Evolutionary conservation across 2,888 invertebrate species (phyloP), one percentile per base, ranked within the genome.

Genomic region (Dicyrtoma fusca): DNA sequence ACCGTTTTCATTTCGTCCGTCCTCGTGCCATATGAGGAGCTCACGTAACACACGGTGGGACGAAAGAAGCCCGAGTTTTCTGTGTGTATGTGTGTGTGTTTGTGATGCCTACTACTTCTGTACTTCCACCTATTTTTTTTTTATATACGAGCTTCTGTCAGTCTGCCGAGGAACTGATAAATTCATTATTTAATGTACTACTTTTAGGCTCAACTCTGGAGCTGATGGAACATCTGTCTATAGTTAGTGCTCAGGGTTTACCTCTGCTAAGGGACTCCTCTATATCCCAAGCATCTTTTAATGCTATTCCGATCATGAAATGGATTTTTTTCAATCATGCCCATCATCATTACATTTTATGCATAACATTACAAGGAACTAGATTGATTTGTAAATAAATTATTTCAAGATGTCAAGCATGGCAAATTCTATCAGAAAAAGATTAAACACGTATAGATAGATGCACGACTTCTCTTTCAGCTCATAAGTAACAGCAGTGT

Each of bases 381-480:
- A 69, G 71, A 71, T 71, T 71, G 71, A 71, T 71, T 69, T 71
- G 71, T 71, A 63, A 71, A 71, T 71, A 71, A 63, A 71, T 71
- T 71, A 71, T 71, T 49, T 53, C 71, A 63, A 64, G 44, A 68
- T 68, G 68, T 68, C 68, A 68, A 68, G 68, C 68, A 68, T 59
- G 68, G 68, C 57, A 68, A 68, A 68, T 68, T 68, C 57, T 59
- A 57, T 68, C 68, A 57, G 59, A 42, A 59, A 57, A 14, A 68
- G 68, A 59, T 59, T 57, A 68, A 59, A 68, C 45, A 42, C 17
- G 47, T 57, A 68, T 57, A 68, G 57, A 8, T 68, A 57, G 45
- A 23, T 3, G 68, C 68, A 68, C 68, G 68, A 68, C 44, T 59
- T 68, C 26, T 57, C 45, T 57, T 68, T 21, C 25, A 61, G 42